Conservation (phyloP, 2,113 vertebrate species). For the Opisthocomus hoazin region DNA sequence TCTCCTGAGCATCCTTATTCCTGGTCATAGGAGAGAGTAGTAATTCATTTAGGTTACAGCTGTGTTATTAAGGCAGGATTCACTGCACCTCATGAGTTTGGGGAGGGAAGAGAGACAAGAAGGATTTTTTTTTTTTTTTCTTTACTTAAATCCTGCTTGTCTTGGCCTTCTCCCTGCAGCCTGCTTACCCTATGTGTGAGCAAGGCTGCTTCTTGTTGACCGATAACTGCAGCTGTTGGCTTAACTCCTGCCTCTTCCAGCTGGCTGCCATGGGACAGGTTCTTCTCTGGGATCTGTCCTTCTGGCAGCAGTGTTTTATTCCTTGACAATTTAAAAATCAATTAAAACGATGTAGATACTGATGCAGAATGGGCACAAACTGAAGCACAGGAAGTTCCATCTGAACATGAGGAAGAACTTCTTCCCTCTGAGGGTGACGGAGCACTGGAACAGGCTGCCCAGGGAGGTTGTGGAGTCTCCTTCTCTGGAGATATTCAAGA, state of each 20-base stretch:
- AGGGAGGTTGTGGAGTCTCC: no score
- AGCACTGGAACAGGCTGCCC: no score
- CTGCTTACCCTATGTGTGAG: neutral
- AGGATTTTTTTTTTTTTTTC: no score
- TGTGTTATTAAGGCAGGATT: neutral
- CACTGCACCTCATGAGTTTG: neutral
- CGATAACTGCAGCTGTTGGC: neutral
- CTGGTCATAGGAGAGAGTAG: neutral
- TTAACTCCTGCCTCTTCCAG: neutral
- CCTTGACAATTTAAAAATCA: neutral
- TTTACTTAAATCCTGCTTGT: rapidly evolving
- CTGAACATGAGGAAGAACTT: no score
- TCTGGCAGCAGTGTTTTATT: neutral
- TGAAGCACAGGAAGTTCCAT: no score
- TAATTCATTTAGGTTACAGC: neutral
- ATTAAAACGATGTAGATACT: neutral
- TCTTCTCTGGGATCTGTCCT: neutral
- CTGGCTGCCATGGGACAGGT: neutral
- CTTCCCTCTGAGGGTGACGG: no score
- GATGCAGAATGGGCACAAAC: no score
- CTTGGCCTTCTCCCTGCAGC: neutral
- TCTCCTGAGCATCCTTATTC: neutral
- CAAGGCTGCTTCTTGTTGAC: neutral
- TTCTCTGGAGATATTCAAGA: no score
- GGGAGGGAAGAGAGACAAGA: neutral